Conservation (phyloP, 2,888 invertebrate genomes). For the Dynastes tityus region DNA sequence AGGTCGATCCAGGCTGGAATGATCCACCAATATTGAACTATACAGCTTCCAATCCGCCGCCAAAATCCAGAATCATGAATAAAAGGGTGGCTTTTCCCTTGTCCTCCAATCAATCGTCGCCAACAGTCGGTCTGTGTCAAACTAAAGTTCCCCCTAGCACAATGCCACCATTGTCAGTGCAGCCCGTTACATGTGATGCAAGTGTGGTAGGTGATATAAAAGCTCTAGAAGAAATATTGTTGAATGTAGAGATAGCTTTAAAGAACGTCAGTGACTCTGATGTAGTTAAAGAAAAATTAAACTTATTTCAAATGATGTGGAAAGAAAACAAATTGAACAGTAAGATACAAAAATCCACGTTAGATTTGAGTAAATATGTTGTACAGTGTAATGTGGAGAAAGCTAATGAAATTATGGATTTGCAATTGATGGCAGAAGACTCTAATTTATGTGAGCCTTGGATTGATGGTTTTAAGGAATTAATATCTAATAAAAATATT, state of each 20-base stretch:
- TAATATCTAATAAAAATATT: slow-evolving; percentile 6
- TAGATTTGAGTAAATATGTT: slow-evolving; percentile 32
- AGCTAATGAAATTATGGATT: slow-evolving; percentile 43
- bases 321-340: slow-evolving; percentile 36
- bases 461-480: slow-evolving; percentile 26
- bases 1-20: slow-evolving; percentile 50
- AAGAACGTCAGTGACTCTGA: not conserved
- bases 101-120: slow-evolving; percentile 29
- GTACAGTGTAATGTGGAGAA: slow-evolving; percentile 34
- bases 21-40: slow-evolving; percentile 50
- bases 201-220: not conserved
- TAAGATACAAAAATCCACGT: slow-evolving; percentile 25
- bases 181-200: not conserved
- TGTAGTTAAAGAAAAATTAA: slow-evolving; percentile 24
- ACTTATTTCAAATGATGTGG: slow-evolving; percentile 42
- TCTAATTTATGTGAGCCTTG: slow-evolving; percentile 35
- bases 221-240: slow-evolving; percentile 35
- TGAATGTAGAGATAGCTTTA: slow-evolving; percentile 10
- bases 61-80: slow-evolving; percentile 50
- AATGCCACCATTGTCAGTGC: not conserved
- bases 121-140: not conserved
- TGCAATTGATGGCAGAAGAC: slow-evolving; percentile 44
- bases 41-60: slow-evolving; percentile 49
- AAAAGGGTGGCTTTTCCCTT: slow-evolving; percentile 50
- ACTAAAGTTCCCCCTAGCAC: not conserved